Percentiles rank a stretch among this genome's conserved stretches.
Evolutionary conservation across 37 sponge, comb jelly and placozoan genomes (phyloP).

Genomic region (Diacarnus erythraeanus): DNA sequence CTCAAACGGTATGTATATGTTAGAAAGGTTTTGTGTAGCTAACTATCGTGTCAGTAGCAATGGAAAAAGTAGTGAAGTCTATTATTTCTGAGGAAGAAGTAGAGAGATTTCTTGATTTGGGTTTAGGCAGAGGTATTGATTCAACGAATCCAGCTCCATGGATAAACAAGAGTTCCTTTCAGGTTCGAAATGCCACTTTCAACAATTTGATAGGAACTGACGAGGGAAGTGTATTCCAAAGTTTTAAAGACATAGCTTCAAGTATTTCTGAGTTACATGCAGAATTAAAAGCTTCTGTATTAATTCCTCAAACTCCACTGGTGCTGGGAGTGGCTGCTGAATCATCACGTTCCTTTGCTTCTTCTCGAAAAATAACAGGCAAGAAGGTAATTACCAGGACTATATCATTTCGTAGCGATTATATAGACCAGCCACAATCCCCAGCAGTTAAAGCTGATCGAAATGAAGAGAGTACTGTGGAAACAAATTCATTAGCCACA

Average conservation of each 20-base stretch:
- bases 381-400: constrained; percentile 37
- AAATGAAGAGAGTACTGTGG: too few species aligned
- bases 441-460: too few species aligned
- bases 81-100: not conserved
- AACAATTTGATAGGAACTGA: constrained; percentile 51
- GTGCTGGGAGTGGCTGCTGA: constrained; percentile 46
- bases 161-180: constrained; percentile 44
- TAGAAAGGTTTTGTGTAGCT: too few species aligned
- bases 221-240: constrained; percentile 49
- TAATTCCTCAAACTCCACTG: constrained; percentile 7
- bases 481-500: too few species aligned
- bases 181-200: constrained; percentile 8
- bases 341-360: not conserved
- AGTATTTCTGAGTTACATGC: constrained; percentile 25
- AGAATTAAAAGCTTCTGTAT: constrained; percentile 16
- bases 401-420: constrained; percentile 31
- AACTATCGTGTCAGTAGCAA: too few species aligned
- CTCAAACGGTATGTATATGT: too few species aligned
- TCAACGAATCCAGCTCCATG: constrained; percentile 19
- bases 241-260: constrained; percentile 19
- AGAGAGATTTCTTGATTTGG: constrained; percentile 18
- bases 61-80: not conserved
- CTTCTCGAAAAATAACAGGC: constrained; percentile 27
- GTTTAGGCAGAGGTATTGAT: constrained; percentile 49
- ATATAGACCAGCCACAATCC: constrained; percentile 36